Conservation (phyloP, 30 jellyfish, hydroid and myxozoan species). For the Aurelia aurita complex sp. Pacific region DNA sequence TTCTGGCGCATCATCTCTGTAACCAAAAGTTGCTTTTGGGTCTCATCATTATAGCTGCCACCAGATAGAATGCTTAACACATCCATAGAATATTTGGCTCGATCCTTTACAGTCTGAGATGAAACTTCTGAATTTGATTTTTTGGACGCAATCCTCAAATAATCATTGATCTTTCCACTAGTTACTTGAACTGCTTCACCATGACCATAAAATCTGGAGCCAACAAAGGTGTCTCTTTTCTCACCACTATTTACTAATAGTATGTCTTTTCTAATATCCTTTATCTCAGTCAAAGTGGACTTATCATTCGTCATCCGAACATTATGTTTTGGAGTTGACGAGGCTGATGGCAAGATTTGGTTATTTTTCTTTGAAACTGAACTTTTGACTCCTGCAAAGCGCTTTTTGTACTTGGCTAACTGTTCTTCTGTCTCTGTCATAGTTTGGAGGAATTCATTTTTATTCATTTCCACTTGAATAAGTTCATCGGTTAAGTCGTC, state of each 20-base stretch:
- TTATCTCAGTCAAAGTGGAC: too few species aligned
- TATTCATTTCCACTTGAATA: neutral
- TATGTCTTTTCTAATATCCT: too few species aligned
- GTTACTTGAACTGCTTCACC: neutral
- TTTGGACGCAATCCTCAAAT: neutral
- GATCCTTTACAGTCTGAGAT: neutral
- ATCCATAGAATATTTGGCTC: neutral
- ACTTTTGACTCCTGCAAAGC: conserved; percentile 9
- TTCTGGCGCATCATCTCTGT: conserved; percentile 14
- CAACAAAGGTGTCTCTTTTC: neutral
- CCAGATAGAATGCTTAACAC: neutral
- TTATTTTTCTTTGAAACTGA: too few species aligned
- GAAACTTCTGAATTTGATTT: conserved; percentile 10
- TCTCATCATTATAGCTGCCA: neutral
- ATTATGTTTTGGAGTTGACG: too few species aligned
- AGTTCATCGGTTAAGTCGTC: neutral
- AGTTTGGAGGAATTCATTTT: neutral
- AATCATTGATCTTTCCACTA: neutral
- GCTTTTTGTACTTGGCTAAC: neutral
- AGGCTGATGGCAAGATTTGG: too few species aligned
- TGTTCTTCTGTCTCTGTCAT: neutral
- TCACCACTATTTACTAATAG: too few species aligned
- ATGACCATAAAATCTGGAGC: neutral
- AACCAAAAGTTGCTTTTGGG: neutral
- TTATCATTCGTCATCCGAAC: too few species aligned